Base-by-base conservation (phyloP, 2,888 invertebrate species). In the Cabera pusaria region DNA sequence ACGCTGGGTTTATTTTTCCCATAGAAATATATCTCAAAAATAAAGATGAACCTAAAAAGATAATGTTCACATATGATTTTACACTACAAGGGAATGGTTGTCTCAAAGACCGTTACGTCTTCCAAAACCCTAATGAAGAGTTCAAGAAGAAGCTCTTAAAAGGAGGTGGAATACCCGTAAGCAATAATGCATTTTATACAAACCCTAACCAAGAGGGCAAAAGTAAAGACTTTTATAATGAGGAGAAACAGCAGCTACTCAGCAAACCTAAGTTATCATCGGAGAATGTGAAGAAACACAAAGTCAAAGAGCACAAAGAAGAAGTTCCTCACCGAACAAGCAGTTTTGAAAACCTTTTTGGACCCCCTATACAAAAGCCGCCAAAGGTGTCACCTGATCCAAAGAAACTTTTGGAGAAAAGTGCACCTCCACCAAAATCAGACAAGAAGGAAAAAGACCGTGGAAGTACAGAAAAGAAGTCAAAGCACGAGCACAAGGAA, bases 21-120 rank as follows among this genome's bases (percentile, higher is more conserved):
- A 97, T 98, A 62, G 97, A 98, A 68, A 94, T 98, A 54, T 94
- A 96, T 76, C 90, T 97, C 52, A 95, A 93, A 58, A 97, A 96
- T 76, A 95, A 95, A 72, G 96, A 96, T 75, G 97, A 97, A 68
- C 97, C 97, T 5, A 96, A 95, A 73, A 96, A 94, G 65, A 93
- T 96, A 63, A 90, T 91, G 57, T 94, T 94, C 73, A 90, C 91
- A 33, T 98, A 98, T 89, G 97, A 98, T 79, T 91, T 98, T 50
- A 92, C 93, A 63, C 86, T 98, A 42, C 95, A 96, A 77, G 90
- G 91, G 6, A 92, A 92, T 56, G 95, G 95, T 56, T 91, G 92
- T 40, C 92, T 95, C 42, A 93, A 93, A 63, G 97, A 98, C 70
- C 95, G 95, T 57, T 93, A 96, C 66, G 92, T 96, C 28, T 97